Percentiles rank a stretch among this genome's conserved stretches.
phyloP scores from a whole-genome alignment of 1,140 invertebrate genomes.

The Pseudomyrmex sp. region DNA sequence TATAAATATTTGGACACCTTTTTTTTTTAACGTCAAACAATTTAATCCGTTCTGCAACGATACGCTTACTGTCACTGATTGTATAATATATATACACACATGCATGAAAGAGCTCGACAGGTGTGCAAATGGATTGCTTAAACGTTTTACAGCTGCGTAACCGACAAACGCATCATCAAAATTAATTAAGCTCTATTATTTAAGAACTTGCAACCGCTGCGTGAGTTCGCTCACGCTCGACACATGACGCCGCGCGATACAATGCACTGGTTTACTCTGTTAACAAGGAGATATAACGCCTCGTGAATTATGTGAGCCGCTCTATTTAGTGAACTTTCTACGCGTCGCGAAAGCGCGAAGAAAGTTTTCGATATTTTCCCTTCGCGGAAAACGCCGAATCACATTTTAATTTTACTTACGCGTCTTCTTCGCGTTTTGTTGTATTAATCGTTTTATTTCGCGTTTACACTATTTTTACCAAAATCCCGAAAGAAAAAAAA shows the following conservation, averaged over 20 bases:
- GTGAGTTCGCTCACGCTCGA: neutral
- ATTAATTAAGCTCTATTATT: constrained; percentile 46
- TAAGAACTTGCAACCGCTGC: constrained; percentile 24
- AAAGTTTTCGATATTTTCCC: constrained; percentile 17
- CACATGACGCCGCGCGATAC: constrained; percentile 11
- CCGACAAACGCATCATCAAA: constrained; percentile 34
- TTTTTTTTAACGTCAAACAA: too few relatives aligned
- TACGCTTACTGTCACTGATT: neutral
- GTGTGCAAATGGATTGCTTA: constrained; percentile 5
- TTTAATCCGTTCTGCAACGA: neutral
- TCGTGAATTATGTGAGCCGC: constrained; percentile 13
- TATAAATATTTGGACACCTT: too few relatives aligned
- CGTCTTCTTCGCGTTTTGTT: neutral
- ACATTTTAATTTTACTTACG: neutral
- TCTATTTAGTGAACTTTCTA: constrained; percentile 34
- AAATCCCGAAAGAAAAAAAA: neutral
- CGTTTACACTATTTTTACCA: neutral
- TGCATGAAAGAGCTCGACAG: neutral
- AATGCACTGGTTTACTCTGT: neutral
- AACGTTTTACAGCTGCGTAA: neutral
- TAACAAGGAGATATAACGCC: constrained; percentile 8
- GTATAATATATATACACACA: neutral
- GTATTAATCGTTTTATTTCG: neutral
- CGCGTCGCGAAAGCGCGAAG: constrained; percentile 24
- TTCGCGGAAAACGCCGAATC: neutral